These are phyloP conservation scores for human (Homo sapiens) DNA, from an alignment of 2,113 vertebrate genomes.

Conservation along the genomic window GRCh38 chr12:68389001-68389500, in stretches of 20 bases:
- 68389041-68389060: too few species aligned
- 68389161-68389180: too few species aligned
- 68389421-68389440: not conserved
- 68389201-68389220: not conserved
- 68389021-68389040: too few species aligned
- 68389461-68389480: not conserved
- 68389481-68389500: not conserved
- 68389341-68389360: not conserved
- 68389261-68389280: not conserved
- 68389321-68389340: not conserved
- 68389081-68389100: too few species aligned
- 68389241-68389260: not conserved
- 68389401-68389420: not conserved
- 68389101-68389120: too few species aligned
- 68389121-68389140: too few species aligned
- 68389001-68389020: too few species aligned
- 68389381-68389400: not conserved
- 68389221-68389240: not conserved
- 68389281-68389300: not conserved
- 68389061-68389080: too few species aligned
- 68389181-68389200: too few species aligned
- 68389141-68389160: too few species aligned
- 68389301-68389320: not conserved
- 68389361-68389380: not conserved
- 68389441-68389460: not conserved